Percentiles rank a stretch among this genome's conserved stretches.
Conservation (phyloP, 2,113 vertebrate genomes). For the Atlantisia rogersi region DNA sequence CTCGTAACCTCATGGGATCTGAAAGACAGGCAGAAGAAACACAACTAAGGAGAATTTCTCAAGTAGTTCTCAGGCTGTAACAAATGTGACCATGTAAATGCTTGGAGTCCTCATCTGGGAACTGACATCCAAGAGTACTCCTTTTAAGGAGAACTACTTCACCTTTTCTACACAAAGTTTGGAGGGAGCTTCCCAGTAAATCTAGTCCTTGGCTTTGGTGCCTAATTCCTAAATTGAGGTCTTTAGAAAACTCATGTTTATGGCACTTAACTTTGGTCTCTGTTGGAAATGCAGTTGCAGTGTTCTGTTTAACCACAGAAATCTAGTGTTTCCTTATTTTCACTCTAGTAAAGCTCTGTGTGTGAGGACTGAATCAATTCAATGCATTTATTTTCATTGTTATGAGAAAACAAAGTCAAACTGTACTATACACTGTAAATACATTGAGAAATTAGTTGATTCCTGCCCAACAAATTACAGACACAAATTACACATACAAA, state of each 20-base stretch:
- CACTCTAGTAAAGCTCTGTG: background rate
- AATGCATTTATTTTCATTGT: background rate
- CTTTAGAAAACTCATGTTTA: background rate
- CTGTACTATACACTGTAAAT: too few relatives aligned
- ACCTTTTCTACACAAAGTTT: background rate
- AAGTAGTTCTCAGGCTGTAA: background rate
- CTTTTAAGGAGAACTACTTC: background rate
- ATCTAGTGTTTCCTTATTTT: background rate
- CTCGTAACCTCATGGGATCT: slow-evolving; percentile 39
- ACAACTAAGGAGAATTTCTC: background rate
- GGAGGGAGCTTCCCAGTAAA: background rate
- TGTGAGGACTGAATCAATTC: background rate
- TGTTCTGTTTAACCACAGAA: background rate
- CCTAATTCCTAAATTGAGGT: background rate
- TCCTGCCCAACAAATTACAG: background rate
- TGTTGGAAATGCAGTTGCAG: background rate
- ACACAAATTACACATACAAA: background rate
- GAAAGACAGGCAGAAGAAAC: background rate
- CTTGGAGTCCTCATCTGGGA: background rate
- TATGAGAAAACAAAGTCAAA: background rate
- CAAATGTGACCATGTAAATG: background rate
- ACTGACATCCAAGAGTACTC: background rate
- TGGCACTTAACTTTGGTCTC: background rate
- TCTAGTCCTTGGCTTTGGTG: background rate
- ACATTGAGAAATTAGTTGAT: background rate